These are phyloP conservation scores for Acanthopleura granulata DNA, from an alignment of 2,888 invertebrate species.

Conservation along the genomic window DNA sequence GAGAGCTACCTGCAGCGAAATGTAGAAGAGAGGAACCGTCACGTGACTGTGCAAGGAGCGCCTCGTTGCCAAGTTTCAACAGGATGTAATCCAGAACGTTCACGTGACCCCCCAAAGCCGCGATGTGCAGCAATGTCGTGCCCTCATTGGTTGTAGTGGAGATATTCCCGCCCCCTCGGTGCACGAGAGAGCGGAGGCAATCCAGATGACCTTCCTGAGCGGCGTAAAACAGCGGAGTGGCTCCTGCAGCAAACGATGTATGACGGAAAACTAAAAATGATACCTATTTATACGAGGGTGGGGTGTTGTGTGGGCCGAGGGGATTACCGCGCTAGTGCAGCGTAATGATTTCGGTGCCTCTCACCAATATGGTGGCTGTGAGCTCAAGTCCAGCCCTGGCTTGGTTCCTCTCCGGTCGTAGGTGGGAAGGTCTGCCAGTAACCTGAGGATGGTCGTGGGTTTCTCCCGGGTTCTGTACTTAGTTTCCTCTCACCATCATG, in stretches of 20 bases:
- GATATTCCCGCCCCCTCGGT: slow-evolving; percentile 85
- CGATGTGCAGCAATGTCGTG: slow-evolving; percentile 89
- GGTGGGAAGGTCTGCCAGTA: no score
- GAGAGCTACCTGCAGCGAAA: slow-evolving; percentile 88
- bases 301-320: no score
- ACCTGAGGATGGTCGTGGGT: no score
- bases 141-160: slow-evolving; percentile 87
- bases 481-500: no score
- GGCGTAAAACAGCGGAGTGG: slow-evolving; percentile 88
- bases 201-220: slow-evolving; percentile 90
- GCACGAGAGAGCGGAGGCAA: slow-evolving; percentile 85
- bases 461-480: no score
- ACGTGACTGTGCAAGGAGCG: slow-evolving; percentile 68
- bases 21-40: slow-evolving; percentile 90
- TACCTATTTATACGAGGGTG: no score
- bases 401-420: no score
- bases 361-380: no score
- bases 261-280: no score
- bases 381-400: no score
- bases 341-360: no score
- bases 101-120: slow-evolving; percentile 88
- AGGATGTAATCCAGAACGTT: slow-evolving; percentile 67
- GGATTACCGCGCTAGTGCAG: no score
- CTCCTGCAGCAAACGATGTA: slow-evolving; percentile 72
- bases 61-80: slow-evolving; percentile 26